Evolutionary conservation across 2,888 invertebrate species (phyloP).

Genomic region (Rapana venosa): DNA sequence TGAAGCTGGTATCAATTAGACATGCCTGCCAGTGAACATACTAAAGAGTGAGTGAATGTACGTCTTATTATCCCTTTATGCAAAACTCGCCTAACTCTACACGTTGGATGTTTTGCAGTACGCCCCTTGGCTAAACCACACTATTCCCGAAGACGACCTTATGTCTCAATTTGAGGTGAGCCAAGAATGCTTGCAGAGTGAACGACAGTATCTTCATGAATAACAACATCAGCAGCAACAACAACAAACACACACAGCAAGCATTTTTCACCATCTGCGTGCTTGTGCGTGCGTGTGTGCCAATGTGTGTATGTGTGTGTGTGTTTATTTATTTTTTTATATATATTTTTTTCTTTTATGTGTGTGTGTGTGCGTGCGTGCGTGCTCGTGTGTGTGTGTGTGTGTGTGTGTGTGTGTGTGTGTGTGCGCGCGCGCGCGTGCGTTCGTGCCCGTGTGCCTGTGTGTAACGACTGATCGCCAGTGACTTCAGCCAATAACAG

Average conservation of each 20-base stretch:
- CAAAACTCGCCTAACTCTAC: background rate
- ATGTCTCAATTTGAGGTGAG: conserved; percentile 33
- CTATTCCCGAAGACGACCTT: background rate
- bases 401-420: too few relatives aligned
- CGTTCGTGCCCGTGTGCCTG: too few relatives aligned
- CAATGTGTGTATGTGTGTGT: background rate
- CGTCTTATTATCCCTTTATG: too few relatives aligned
- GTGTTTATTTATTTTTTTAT: background rate
- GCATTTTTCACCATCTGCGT: too few relatives aligned
- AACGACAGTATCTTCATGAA: background rate
- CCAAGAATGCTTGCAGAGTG: too few relatives aligned
- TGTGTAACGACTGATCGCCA: too few relatives aligned
- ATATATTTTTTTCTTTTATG: background rate
- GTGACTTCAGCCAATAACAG: background rate
- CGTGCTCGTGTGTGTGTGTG: too few relatives aligned
- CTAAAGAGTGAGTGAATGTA: background rate
- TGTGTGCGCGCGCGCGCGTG: too few relatives aligned
- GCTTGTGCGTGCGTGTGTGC: background rate
- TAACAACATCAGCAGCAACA: too few relatives aligned
- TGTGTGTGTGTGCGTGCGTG: background rate
- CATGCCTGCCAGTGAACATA: too few relatives aligned
- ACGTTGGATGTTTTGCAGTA: conserved; percentile 19
- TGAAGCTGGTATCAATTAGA: too few relatives aligned
- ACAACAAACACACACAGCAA: background rate
- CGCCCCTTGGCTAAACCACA: conserved; percentile 1